Evolutionary conservation across 2,113 vertebrate species (phyloP).

Genomic region (Python bivittatus): DNA sequence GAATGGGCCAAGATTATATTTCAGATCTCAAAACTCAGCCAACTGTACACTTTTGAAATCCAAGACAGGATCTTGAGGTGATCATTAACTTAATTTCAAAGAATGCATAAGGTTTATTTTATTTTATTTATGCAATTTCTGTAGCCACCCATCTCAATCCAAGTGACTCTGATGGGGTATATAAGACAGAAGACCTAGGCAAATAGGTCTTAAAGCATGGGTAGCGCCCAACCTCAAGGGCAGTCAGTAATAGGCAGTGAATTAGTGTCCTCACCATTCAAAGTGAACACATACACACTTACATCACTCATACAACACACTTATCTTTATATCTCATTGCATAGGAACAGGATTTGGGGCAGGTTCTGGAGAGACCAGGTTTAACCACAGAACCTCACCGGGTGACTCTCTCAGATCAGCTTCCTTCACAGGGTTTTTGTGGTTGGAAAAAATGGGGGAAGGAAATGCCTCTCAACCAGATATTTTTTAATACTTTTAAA

Average conservation of each 20-base stretch:
- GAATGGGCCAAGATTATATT: not conserved
- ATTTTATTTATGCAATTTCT: too few species aligned
- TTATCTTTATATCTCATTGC: not conserved
- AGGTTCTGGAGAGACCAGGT: not conserved
- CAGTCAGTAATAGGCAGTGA: not conserved
- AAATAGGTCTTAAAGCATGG: too few species aligned
- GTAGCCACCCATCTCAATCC: too few species aligned
- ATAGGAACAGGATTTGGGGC: not conserved
- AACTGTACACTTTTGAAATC: not conserved
- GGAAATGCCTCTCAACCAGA: not conserved
- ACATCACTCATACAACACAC: not conserved
- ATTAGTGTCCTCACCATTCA: not conserved
- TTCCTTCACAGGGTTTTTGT: not conserved
- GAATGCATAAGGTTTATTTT: not conserved
- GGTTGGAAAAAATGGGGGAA: not conserved
- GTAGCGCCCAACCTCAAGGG: too few species aligned
- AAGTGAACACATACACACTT: not conserved
- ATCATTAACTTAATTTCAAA: not conserved
- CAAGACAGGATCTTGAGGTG: not conserved
- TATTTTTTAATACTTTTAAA: not conserved
- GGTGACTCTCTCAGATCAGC: not conserved
- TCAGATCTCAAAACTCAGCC: not conserved
- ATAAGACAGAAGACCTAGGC: not conserved
- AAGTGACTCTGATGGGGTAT: too few species aligned
- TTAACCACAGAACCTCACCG: not conserved